Conservation (phyloP, 2,797 vertebrate genomes). For the Taenioides sp. region DNA sequence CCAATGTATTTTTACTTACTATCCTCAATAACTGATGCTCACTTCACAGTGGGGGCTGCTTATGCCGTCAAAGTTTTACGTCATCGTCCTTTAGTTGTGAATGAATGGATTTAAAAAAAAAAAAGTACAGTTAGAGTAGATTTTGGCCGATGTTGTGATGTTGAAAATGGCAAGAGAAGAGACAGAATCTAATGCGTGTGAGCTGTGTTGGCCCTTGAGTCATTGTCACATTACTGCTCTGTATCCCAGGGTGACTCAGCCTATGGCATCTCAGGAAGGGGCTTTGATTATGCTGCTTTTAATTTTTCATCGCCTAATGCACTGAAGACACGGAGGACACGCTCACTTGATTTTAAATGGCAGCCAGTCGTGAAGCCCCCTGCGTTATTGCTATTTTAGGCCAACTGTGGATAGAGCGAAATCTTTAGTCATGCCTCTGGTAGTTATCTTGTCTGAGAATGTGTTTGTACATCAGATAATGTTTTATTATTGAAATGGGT, state of each 20-base stretch:
- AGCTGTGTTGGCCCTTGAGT: slow-evolving; percentile 70
- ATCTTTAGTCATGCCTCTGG: neutral
- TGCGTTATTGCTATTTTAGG: slow-evolving; percentile 4
- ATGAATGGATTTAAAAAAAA: slow-evolving; percentile 14
- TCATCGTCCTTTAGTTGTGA: slow-evolving; percentile 37
- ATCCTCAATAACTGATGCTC: too few species aligned
- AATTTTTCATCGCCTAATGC: slow-evolving; percentile 41
- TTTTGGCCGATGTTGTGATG: slow-evolving; percentile 49
- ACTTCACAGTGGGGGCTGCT: neutral
- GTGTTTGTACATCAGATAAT: neutral
- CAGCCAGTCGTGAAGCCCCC: slow-evolving; percentile 1
- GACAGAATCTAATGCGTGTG: slow-evolving; percentile 68
- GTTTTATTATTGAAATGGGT: neutral
- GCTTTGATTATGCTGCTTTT: slow-evolving; percentile 48
- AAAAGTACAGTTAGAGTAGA: slow-evolving; percentile 36
- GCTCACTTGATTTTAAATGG: slow-evolving; percentile 8
- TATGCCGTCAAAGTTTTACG: slow-evolving; percentile 31
- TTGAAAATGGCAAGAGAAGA: slow-evolving; percentile 48
- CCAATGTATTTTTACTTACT: neutral
- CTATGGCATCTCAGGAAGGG: slow-evolving; percentile 58
- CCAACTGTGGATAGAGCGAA: neutral
- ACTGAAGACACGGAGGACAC: slow-evolving; percentile 25
- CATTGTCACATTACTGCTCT: slow-evolving; percentile 73
- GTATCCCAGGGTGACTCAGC: slow-evolving; percentile 66
- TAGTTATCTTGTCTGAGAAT: neutral